Evolutionary conservation across 2,797 vertebrate genomes (phyloP).

Genomic region (Oreochromis mossambicus): DNA sequence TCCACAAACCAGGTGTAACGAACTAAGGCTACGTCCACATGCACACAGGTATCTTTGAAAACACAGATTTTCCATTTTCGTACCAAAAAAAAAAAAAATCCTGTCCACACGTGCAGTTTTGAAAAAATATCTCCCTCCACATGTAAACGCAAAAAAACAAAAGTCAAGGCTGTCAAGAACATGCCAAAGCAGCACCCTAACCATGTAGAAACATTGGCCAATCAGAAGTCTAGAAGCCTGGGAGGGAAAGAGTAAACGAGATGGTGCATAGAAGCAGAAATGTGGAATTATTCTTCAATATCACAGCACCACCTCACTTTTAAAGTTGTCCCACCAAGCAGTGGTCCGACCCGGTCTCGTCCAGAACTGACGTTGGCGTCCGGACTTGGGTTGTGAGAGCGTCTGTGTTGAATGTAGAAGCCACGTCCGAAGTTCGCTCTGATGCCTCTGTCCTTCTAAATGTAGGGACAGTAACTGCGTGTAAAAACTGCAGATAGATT

Average conservation of each 20-base stretch:
- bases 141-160: background rate
- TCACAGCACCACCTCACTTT: background rate
- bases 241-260: background rate
- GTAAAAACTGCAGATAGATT: background rate
- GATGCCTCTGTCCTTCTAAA: background rate
- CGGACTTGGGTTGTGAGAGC: rapidly evolving
- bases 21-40: background rate
- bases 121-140: background rate
- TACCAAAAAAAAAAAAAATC: rapidly evolving
- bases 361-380: background rate
- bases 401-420: background rate
- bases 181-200: background rate
- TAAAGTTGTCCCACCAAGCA: background rate
- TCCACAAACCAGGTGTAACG: background rate
- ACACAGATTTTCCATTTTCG: background rate
- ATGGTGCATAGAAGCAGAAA: background rate
- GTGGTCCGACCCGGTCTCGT: background rate
- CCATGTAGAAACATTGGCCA: background rate
- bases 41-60: rapidly evolving
- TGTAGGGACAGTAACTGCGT: background rate
- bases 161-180: background rate
- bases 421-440: no score
- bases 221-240: background rate
- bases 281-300: rapidly evolving
- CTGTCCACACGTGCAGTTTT: background rate